Percentiles rank a stretch among this genome's conserved stretches.
Evolutionary conservation across 2,888 invertebrate species (phyloP).

Genomic region (Temnothorax rugatulus): DNA sequence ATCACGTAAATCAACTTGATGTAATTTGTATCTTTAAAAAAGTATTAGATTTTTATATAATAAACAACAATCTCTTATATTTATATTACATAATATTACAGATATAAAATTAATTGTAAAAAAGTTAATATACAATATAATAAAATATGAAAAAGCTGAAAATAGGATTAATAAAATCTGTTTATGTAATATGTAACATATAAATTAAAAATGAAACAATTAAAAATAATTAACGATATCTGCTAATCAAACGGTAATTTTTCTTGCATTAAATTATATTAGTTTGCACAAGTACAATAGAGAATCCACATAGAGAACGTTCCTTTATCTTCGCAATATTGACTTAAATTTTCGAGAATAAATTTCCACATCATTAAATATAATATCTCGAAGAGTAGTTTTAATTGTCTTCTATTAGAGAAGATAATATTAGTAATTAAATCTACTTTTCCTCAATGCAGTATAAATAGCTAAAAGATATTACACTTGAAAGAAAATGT

Average conservation of each 20-base stretch:
- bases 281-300: not conserved
- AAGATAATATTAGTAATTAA: not conserved
- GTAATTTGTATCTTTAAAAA: not conserved
- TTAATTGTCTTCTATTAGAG: not conserved
- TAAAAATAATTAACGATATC: not conserved
- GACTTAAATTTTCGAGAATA: not conserved
- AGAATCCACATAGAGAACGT: not conserved
- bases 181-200: not conserved
- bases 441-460: not conserved
- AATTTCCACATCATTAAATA: not conserved
- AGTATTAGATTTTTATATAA: not conserved
- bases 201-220: too few relatives aligned
- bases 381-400: not conserved
- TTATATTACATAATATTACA: not conserved
- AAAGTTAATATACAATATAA: not conserved
- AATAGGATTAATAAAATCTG: not conserved
- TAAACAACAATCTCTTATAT: not conserved
- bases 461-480: not conserved
- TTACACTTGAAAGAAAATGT: not conserved
- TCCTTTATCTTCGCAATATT: not conserved
- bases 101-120: slow-evolving; percentile 5
- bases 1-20: not conserved
- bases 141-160: not conserved
- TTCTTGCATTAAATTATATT: not conserved
- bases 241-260: slow-evolving; percentile 1